These are phyloP conservation scores for Limnephilus marmoratus DNA, from an alignment of 2,888 invertebrate genomes.

Conservation along the genomic window DNA sequence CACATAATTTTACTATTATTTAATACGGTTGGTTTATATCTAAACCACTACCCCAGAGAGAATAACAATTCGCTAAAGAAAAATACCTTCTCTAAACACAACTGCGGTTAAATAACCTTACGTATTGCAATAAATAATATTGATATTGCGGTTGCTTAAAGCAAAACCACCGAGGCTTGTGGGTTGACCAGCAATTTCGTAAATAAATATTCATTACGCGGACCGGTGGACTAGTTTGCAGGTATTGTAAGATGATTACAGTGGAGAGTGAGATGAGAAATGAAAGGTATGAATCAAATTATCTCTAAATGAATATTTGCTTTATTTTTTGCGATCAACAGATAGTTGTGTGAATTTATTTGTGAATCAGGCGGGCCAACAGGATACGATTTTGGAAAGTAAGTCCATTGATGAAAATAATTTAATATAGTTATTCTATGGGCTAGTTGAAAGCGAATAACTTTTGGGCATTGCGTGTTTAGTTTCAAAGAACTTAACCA, in stretches of 20 bases:
- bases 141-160: not conserved
- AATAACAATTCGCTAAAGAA: not conserved
- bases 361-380: not conserved
- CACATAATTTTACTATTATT: not conserved
- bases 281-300: conserved; percentile 2
- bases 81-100: not conserved
- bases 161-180: not conserved
- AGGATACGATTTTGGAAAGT: not conserved
- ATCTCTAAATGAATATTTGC: not conserved
- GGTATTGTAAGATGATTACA: not conserved
- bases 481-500: too few relatives aligned
- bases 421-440: not conserved
- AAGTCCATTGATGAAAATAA: not conserved
- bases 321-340: not conserved
- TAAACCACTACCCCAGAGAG: not conserved
- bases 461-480: too few relatives aligned
- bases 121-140: not conserved
- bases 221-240: conserved; percentile 2
- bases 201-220: not conserved
- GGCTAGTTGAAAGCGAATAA: too few relatives aligned
- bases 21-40: not conserved
- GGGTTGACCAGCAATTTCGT: conserved; percentile 2
- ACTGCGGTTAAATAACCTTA: conserved; percentile 2
- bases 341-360: not conserved
- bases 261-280: not conserved